Base-by-base conservation (phyloP, 2,888 invertebrate species). In the Idaea straminata region DNA sequence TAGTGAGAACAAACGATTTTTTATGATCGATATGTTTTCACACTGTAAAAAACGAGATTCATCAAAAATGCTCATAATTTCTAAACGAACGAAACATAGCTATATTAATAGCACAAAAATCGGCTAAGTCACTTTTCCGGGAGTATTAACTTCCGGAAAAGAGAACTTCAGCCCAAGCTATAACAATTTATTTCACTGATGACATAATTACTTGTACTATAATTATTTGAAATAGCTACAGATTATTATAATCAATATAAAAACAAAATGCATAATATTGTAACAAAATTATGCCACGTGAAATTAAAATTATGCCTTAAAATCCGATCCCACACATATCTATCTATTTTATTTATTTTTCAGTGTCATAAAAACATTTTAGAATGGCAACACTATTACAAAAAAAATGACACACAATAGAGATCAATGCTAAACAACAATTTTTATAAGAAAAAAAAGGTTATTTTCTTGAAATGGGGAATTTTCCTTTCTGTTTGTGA, bases 351-450 rank as follows among this genome's bases (percentile, higher is more conserved):
- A 47, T 13, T 13, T 47, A 7, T 47, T 10, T 13, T 47, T 7
- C 47, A 47, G 47, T 47, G 47, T 47, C 47, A 13, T 47, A 47
- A 47, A 47, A 62, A 57, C 62, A 62, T 64, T 72, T 66, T 61
- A 62, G 61, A 59, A 61, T 62, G 61, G 62, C 61, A 64, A 62
- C 16, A 59, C 5, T 59, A 3, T 15, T 16, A 59, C 58, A 15
- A 59, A 58, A 59, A 16, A 60, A 36, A 57, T 61, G 62, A 57
- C 64, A 38, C 58, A 59, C 5, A 15, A 59, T 59, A 59, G 58
- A 59, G 58, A 59, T 59, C 58, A 59, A 16, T 16, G 16, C 15
- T 59, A 47, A 47, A 47, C 47, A 47, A 47, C 47, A 47, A 25
- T 25, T 25, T 47, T 10, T 7, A 10, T 13, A 47, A 47, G 7